These are phyloP conservation scores for Cacoxenus indagator DNA, from an alignment of 2,888 invertebrate species.

Conservation along the genomic window DNA sequence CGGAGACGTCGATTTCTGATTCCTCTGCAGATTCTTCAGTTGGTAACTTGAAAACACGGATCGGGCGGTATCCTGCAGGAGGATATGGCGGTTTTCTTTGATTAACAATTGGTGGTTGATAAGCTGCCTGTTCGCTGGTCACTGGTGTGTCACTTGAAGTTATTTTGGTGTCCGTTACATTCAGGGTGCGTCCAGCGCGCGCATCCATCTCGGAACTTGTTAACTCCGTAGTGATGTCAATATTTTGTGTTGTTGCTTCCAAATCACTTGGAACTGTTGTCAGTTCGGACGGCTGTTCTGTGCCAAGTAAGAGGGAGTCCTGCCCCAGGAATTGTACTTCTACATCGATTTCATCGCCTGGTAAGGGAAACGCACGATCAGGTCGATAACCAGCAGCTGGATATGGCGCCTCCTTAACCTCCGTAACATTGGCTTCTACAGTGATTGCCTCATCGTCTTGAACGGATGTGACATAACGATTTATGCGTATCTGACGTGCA, in stretches of 20 bases:
- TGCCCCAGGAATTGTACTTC: too few species aligned
- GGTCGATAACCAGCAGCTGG: constrained; percentile 57
- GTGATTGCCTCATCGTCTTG: constrained; percentile 45
- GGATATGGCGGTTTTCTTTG: constrained; percentile 51
- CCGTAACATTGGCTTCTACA: constrained; percentile 43
- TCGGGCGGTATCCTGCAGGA: constrained; percentile 59
- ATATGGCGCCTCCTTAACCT: constrained; percentile 50
- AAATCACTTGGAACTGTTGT: constrained; percentile 37
- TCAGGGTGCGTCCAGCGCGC: not conserved
- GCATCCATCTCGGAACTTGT: not conserved
- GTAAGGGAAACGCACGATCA: constrained; percentile 55
- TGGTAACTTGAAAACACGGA: constrained; percentile 55
- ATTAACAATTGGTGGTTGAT: not conserved
- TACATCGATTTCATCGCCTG: constrained; percentile 37
- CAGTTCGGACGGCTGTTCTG: constrained; percentile 38
- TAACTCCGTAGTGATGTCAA: constrained; percentile 9
- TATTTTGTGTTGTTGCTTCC: not conserved
- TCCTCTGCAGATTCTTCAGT: constrained; percentile 39
- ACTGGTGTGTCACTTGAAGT: constrained; percentile 26
- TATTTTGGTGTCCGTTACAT: constrained; percentile 35
- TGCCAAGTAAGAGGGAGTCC: too few species aligned
- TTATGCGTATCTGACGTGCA: constrained; percentile 58
- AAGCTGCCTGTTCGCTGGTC: constrained; percentile 24
- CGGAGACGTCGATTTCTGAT: not conserved
- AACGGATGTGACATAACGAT: constrained; percentile 54